These are phyloP conservation scores for Asteroscopus sphinx DNA, from an alignment of 2,888 invertebrate genomes.

Conservation along the genomic window DNA sequence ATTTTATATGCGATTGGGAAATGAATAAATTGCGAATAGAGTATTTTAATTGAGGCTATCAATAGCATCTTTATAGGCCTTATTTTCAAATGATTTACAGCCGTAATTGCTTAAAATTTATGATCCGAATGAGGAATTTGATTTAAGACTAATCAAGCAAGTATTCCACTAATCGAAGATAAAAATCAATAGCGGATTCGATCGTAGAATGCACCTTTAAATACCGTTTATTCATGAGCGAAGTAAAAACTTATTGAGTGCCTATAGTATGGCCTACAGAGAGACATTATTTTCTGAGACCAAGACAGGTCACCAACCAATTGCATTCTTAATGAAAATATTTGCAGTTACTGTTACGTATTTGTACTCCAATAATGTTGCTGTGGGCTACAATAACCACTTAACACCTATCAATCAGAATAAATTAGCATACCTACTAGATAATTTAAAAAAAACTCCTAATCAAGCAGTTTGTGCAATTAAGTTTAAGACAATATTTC, in stretches of 20 bases:
- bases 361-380: constrained; percentile 39
- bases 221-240: background rate
- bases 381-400: constrained; percentile 23
- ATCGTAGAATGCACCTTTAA: background rate
- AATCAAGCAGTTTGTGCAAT: constrained; percentile 9
- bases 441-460: constrained; percentile 15
- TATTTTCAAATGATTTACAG: constrained; percentile 18
- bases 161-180: background rate
- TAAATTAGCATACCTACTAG: constrained; percentile 25
- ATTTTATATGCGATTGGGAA: constrained; percentile 50
- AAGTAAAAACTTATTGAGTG: constrained; percentile 7
- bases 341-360: constrained; percentile 36
- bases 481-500: constrained; percentile 9
- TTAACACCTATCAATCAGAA: constrained; percentile 20
- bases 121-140: no score
- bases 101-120: no score
- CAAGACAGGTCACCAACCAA: constrained; percentile 10
- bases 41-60: constrained; percentile 19
- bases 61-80: constrained; percentile 7
- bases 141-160: no score
- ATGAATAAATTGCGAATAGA: constrained; percentile 39
- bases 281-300: constrained; percentile 7
- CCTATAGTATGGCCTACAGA: no score
- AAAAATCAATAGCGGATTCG: background rate
- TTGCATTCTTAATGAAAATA: constrained; percentile 21